Base-by-base conservation (phyloP, 2,888 invertebrate species). In the Mellilla xanthometata region DNA sequence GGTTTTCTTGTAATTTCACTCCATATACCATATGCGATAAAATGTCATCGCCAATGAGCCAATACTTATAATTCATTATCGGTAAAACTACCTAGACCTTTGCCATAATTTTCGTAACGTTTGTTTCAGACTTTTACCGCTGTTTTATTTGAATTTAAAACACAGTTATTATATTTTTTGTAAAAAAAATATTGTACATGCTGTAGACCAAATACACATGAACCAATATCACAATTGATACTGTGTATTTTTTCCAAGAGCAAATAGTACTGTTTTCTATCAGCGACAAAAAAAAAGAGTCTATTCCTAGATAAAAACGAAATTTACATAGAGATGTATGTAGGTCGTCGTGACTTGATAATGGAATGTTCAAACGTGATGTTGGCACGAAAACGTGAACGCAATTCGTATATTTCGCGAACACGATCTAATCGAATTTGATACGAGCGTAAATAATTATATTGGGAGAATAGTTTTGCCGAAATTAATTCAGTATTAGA, bases 1-100 rank as follows among this genome's bases (percentile, higher is more conserved):
- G 73, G 81, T 81, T 76, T 67, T 59, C 69, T 56, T 72, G 72
- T 69, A 80, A 78, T 78, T 76, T 68, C 73, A 76, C 77, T 70
- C 74, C 70, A 65, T 64, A 57, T 60, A 60, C 64, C 65, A 68
- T 71, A 72, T n/a, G n/a, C n/a, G n/a, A n/a, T n/a, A n/a, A n/a
- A n/a, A 68, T 71, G 62, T 54, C 54, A 56, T 76, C 61, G 62
- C 71, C 68, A 70, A 60, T 39, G 3, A 23, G n/a, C n/a, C n/a
- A n/a, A n/a, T n/a, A n/a, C n/a, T n/a, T n/a, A n/a, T n/a, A n/a
- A n/a, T n/a, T 81, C 76, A 81, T 66, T 64, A 60, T 56, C 35
- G 49, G 29, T 43, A 19, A 51, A 39, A 51, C 49, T n/a, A n/a
- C n/a, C n/a, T n/a, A n/a, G n/a, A n/a, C n/a, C n/a, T n/a, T n/a